Evolutionary conservation across 92 coral and sea anemone genomes (phyloP).

Genomic region (Porites evermanni): DNA sequence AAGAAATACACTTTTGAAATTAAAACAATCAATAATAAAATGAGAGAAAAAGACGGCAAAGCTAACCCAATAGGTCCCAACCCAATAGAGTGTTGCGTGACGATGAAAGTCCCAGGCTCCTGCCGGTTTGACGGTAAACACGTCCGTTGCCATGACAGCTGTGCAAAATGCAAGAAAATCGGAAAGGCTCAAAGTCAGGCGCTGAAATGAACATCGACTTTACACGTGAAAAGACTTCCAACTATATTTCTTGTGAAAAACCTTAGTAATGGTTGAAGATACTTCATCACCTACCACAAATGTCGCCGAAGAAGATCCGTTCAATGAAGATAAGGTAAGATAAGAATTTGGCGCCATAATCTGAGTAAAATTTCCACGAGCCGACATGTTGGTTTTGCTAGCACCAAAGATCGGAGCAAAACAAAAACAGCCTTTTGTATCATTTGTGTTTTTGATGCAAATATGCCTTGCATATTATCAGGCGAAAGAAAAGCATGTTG

Average conservation of each 20-base stretch:
- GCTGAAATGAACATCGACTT: slow-evolving; percentile 33
- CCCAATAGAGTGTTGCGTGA: background rate
- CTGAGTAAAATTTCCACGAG: background rate
- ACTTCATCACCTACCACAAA: background rate
- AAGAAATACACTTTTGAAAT: too few species aligned
- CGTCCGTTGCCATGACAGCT: slow-evolving; percentile 61
- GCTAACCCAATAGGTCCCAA: too few species aligned
- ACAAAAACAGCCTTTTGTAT: background rate
- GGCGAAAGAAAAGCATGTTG: too few species aligned
- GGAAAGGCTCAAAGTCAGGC: slow-evolving; percentile 23
- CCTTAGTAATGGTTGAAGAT: slow-evolving; percentile 11
- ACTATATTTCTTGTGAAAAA: background rate
- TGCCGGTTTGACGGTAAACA: slow-evolving; percentile 46
- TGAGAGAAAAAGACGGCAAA: too few species aligned
- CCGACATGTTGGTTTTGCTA: slow-evolving; percentile 4
- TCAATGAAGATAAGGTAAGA: slow-evolving; percentile 85
- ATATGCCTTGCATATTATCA: too few species aligned
- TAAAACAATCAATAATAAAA: too few species aligned
- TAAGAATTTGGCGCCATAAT: background rate
- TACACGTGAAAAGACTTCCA: background rate
- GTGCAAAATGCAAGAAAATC: background rate
- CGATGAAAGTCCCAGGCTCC: slow-evolving; percentile 40
- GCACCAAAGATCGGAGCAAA: background rate
- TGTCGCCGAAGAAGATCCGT: slow-evolving; percentile 65
- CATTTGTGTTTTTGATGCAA: too few species aligned